These are phyloP conservation scores for Caenorhabditis angaria DNA, from an alignment of 2,888 invertebrate genomes.

Conservation along the genomic window DNA sequence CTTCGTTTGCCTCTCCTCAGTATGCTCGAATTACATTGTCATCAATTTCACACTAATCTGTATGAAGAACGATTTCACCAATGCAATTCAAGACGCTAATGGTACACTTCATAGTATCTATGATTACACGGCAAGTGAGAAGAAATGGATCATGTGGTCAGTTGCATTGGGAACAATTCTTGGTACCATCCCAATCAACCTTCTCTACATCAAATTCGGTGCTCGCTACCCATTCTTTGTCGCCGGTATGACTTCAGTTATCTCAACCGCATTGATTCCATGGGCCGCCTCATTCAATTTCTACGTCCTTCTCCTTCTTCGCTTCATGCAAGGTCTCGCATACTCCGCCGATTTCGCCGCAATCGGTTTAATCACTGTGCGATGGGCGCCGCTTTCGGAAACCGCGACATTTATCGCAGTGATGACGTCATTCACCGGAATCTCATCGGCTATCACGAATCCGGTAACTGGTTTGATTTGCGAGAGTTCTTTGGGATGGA, in stretches of 20 bases:
- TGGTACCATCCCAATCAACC: constrained; percentile 62
- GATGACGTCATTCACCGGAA: constrained; percentile 62
- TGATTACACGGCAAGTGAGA: constrained; percentile 52
- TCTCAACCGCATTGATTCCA: constrained; percentile 48
- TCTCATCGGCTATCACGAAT: constrained; percentile 60
- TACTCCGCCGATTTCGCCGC: constrained; percentile 54
- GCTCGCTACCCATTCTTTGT: constrained; percentile 61
- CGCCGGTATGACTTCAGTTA: constrained; percentile 45
- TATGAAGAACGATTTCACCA: constrained; percentile 51
- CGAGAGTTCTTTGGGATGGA: constrained; percentile 43
- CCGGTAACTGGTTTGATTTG: constrained; percentile 51
- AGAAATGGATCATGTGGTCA: constrained; percentile 58
- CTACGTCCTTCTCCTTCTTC: constrained; percentile 33
- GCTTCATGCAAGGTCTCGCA: constrained; percentile 55
- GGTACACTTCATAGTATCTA: constrained; percentile 41
- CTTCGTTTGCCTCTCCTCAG: constrained; percentile 52
- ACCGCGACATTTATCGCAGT: constrained; percentile 63
- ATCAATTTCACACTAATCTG: constrained; percentile 64
- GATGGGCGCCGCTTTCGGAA: constrained; percentile 64
- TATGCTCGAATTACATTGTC: constrained; percentile 58
- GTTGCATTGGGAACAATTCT: constrained; percentile 61
- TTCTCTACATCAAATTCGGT: constrained; percentile 58
- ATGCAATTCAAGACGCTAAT: constrained; percentile 13
- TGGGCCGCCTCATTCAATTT: constrained; percentile 42
- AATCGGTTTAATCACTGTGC: constrained; percentile 49